Evolutionary conservation across 2,888 invertebrate species (phyloP), one percentile per base, ranked within the genome.

Genomic region (Globia sparganii): DNA sequence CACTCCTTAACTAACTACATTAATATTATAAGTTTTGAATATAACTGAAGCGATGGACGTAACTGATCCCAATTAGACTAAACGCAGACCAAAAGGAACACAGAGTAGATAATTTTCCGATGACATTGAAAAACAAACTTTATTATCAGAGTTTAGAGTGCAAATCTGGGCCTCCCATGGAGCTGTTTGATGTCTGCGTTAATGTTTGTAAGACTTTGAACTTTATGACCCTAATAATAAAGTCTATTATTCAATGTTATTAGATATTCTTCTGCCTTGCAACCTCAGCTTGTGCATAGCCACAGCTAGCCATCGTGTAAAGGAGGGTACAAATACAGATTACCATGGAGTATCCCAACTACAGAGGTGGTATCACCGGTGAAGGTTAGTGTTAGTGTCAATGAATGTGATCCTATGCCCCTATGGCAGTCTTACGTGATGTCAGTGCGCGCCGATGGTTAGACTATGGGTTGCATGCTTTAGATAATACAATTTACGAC

Each of bases 381-480:
- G 76, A 85, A 79, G 83, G 78, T 86, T 70, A 86, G 90, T 89
- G 89, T 90, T 83, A 86, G 90, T 90, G 91, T 91, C 81, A 87
- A 88, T 87, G 86, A 83, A 53, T 83, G 78, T 82, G 77, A 81
- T 87, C 83, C 66, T 74, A 82, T 69, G 80, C 58, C 59, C 77
- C 77, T 80, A 81, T 73, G 77, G 75, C 71, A 73, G 69, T 69
- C 69, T 75, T 75, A 81, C 71, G 80, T 86, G 86, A 85, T 65
- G 78, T 89, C 77, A 78, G 80, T 89, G 81, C 80, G 78, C 77
- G 84, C 75, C 72, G 62, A 84, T 77, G 69, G 79, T 85, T 78
- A 82, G 31, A 72, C 76, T 86, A 83, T 53, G 71, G 72, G 77
- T 72, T 34, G 75, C 87, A 86, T 85, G 86, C 87, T 56, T 34